These are phyloP conservation scores for Julus scandinavius DNA, from an alignment of 2,888 invertebrate species.

Conservation along the genomic window DNA sequence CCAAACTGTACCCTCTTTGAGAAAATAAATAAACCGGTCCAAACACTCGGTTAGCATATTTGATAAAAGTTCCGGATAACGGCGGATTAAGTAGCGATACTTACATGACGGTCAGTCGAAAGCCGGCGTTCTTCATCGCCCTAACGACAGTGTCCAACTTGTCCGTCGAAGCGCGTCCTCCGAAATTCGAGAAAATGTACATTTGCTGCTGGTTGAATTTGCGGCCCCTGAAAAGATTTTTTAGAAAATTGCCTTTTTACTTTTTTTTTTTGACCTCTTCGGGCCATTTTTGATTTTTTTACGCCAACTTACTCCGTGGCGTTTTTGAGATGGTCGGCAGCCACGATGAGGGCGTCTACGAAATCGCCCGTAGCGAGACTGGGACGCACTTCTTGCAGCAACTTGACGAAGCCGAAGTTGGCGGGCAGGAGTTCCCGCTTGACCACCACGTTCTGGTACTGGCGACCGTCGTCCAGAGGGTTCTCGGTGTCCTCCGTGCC, in stretches of 20 bases:
- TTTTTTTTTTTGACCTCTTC: too few relatives aligned
- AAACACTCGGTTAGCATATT: background rate
- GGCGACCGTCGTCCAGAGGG: slow-evolving; percentile 61
- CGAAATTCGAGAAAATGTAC: slow-evolving; percentile 75
- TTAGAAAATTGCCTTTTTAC: too few relatives aligned
- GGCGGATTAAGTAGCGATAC: slow-evolving; percentile 63
- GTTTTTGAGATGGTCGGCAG: slow-evolving; percentile 65
- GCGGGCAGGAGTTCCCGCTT: background rate
- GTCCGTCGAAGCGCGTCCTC: slow-evolving; percentile 66
- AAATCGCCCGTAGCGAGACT: slow-evolving; percentile 57
- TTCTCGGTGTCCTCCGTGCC: slow-evolving; percentile 73
- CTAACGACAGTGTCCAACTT: slow-evolving; percentile 70
- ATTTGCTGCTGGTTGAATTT: slow-evolving; percentile 70
- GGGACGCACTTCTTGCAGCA: slow-evolving; percentile 12
- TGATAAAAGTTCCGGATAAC: background rate
- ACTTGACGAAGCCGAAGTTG: slow-evolving; percentile 44
- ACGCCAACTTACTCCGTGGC: slow-evolving; percentile 60
- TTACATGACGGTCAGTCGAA: slow-evolving; percentile 21
- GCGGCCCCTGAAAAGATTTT: slow-evolving; percentile 66
- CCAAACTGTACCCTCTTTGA: background rate
- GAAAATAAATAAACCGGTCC: too few relatives aligned
- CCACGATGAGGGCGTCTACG: slow-evolving; percentile 66
- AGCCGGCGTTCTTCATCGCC: slow-evolving; percentile 69
- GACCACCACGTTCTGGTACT: slow-evolving; percentile 49
- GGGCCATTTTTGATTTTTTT: too few relatives aligned